Evolutionary conservation across 2,113 vertebrate genomes (phyloP).

Genomic region (Drymodes brunneopygia): DNA sequence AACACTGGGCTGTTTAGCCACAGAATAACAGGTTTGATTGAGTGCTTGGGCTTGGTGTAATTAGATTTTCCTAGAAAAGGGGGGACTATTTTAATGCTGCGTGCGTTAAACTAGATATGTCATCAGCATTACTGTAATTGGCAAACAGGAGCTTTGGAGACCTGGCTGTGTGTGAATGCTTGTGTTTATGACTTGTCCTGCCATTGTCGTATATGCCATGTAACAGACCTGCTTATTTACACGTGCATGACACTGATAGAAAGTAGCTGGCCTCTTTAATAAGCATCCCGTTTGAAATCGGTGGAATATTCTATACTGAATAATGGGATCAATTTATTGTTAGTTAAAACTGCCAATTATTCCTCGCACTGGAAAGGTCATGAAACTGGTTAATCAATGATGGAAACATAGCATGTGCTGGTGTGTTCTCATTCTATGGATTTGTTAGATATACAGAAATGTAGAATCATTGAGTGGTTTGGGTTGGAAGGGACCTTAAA

Average conservation of each 20-base stretch:
- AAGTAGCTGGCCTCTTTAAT: constrained; percentile 56
- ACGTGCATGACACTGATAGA: constrained; percentile 34
- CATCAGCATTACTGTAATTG: constrained; percentile 83
- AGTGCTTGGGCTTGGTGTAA: constrained; percentile 86
- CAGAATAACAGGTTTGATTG: constrained; percentile 89
- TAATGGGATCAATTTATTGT: constrained; percentile 73
- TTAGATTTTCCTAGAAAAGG: constrained; percentile 85
- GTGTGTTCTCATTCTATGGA: not conserved
- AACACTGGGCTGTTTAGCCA: constrained; percentile 85
- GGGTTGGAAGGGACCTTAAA: not conserved
- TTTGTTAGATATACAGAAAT: not conserved
- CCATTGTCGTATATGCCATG: constrained; percentile 40
- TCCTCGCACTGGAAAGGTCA: constrained; percentile 61
- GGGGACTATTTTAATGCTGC: constrained; percentile 78
- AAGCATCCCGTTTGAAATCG: constrained; percentile 46
- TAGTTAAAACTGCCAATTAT: constrained; percentile 72
- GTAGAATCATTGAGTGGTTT: not conserved
- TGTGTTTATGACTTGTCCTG: constrained; percentile 68
- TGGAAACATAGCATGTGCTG: not conserved
- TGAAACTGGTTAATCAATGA: constrained; percentile 60
- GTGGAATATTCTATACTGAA: constrained; percentile 63
- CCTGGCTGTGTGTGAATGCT: constrained; percentile 60
- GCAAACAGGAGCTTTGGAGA: constrained; percentile 68
- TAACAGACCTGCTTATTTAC: constrained; percentile 44
- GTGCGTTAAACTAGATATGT: constrained; percentile 79